Evolutionary conservation across 2,113 vertebrate species (phyloP), one percentile per base, ranked within the genome.

Genomic region (Misgurnus anguillicaudatus): DNA sequence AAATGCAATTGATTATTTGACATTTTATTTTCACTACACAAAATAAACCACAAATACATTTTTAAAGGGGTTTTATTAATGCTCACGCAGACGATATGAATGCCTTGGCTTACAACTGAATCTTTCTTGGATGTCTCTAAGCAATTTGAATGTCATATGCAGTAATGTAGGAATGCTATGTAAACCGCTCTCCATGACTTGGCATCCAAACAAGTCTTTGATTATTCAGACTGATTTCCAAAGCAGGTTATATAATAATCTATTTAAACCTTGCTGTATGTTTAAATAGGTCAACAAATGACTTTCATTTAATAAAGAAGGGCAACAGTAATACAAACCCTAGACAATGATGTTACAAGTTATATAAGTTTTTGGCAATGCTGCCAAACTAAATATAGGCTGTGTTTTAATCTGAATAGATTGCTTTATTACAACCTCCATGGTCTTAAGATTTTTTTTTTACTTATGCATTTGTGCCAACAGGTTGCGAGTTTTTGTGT

Each of bases 311-410:
- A 17, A 19, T 31, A 31, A 45, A 70, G 36, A 1, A 2, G 7
- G 14, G 3, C 6, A 51, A 58, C 39, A 69, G 51, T 47, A 73
- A 76, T 41, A 67, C 39, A 38, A 31, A 21, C 3, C 63, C 13
- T 8, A 75, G 38, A 60, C 45, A 51, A 71, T 8, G 36, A 51
- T 39, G 41, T 39, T 10, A 9, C 8, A 7, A 53, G 2, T 76
- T 75, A 78, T 60, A n/a, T 61, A 77, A 67, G 70, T 31, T 58
- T 47, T 62, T 70, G 31, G 14, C 48, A 80, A 72, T 2, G 6
- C 31, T 62, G 41, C 55, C n/a, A 81, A 69, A 11, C n/a, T 76
- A n/a, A 53, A 74, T 66, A 47, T 67, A 42, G 39, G 13, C 16
- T 14, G 10, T 31, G 24, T 31, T 31, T 31, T 31, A 31, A 31